A percentile compares a stretch with the other conserved stretches of the same genome.
Conservation (phyloP, 2,797 vertebrate genomes). For the Semotilus atromaculatus region DNA sequence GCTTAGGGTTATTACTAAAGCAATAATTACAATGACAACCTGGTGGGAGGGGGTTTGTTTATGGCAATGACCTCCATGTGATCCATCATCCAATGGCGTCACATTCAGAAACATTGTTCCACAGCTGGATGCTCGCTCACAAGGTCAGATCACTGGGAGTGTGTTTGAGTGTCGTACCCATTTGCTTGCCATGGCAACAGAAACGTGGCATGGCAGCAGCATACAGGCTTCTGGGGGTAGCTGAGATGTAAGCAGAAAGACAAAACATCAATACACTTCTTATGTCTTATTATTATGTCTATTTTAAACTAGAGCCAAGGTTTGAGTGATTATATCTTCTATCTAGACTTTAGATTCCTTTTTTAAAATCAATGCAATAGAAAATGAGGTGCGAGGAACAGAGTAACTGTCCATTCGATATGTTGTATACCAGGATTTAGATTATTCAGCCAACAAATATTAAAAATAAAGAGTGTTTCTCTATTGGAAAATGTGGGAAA, state of each 20-base stretch:
- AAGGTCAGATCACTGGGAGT: conserved; percentile 50
- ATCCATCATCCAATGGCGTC: conserved; percentile 63
- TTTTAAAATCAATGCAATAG: neutral
- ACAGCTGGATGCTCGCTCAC: conserved; percentile 36
- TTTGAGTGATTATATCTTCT: neutral
- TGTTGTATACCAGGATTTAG: neutral
- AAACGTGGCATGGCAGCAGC: conserved; percentile 59
- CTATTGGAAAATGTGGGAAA: neutral
- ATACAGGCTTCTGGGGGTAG: conserved; percentile 42
- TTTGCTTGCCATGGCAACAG: conserved; percentile 76
- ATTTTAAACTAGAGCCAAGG: neutral
- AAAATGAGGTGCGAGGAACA: neutral
- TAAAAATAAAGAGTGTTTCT: neutral
- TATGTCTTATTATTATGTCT: neutral
- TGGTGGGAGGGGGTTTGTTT: conserved; percentile 46
- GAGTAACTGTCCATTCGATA: neutral
- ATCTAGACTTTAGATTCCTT: neutral
- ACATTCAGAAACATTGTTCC: conserved; percentile 47
- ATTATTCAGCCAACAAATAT: neutral
- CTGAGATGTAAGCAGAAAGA: conserved; percentile 27
- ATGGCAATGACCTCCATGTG: conserved; percentile 60
- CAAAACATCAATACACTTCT: conserved; percentile 42
- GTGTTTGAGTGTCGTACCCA: conserved; percentile 63
- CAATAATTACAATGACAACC: conserved; percentile 75
- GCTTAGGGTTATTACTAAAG: conserved; percentile 59